Evolutionary conservation across 2,888 invertebrate species (phyloP), one percentile per base, ranked within the genome.

Genomic region (Disparrhopalites patrizii): DNA sequence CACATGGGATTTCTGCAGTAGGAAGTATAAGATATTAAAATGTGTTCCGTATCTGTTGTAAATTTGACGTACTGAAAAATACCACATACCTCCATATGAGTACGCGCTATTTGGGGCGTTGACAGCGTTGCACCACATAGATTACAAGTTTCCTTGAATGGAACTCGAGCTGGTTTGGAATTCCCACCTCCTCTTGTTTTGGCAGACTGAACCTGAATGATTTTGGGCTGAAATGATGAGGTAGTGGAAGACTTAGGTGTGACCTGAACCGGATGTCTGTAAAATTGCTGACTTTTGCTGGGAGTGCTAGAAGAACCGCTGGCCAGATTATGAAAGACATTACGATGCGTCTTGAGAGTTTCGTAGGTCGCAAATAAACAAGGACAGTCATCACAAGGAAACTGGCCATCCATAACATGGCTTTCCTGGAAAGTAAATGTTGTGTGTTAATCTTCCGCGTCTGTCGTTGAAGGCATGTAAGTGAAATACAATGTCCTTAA

Each of bases 331-430:
- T 65, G 65, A 36, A 57, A 57, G 4, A 57, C 38, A 18, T 28
- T 51, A 8, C 50, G 30, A 33, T 65, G 65, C 13, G 51, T 52
- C 43, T 58, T 58, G 28, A 65, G 30, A 10, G 15, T 36, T 38
- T 58, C 58, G 20, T 13, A 47, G n/a, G 50, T 27, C 1, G 50
- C 50, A 28, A 65, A 65, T 3, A 51, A 10, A 38, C 65, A 65
- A 3, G 58, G 52, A 18, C 65, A 65, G 13, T 58, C 47, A 5
- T 18, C 27, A 65, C 65, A 65, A 1, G n/a, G 27, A 52, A 36
- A 52, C 20, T 58, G n/a, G 2, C 65, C 65, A 13, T 30, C 38
- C 3, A 8, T 15, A 30, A 65, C 65, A 28, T 65, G 65, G 18
- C 50, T 51, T 36, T 50, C 57, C 57, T 64, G 36, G 23, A 18